Percentiles rank a stretch among this genome's conserved stretches.
phyloP scores from a whole-genome alignment of 2,888 invertebrate genomes.

The Acleris holmiana region DNA sequence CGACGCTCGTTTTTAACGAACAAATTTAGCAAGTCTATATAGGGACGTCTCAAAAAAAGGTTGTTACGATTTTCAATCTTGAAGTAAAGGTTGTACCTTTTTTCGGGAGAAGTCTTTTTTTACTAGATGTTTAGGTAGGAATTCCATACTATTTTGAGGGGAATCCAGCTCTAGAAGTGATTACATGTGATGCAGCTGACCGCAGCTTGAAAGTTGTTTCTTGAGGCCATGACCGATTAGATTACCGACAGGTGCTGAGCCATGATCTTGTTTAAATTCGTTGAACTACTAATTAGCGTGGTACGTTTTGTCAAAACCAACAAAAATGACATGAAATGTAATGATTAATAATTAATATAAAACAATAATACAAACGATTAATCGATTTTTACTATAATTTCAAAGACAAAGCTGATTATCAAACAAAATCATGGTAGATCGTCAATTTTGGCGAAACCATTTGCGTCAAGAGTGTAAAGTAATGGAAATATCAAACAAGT shows the following conservation, averaged over 20 bases:
- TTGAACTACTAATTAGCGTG: neutral
- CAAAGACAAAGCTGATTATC: neutral
- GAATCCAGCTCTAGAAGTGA: no score
- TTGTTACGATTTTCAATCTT: no score
- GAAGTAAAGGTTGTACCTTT: no score
- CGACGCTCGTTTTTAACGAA: no score
- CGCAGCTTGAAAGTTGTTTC: slow-evolving; percentile 3
- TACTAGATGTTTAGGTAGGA: no score
- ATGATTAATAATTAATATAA: no score
- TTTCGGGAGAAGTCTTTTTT: no score
- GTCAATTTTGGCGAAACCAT: slow-evolving; percentile 1
- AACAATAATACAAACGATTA: neutral
- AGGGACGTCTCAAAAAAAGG: no score
- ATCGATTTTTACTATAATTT: neutral
- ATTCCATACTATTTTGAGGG: no score
- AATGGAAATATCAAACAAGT: slow-evolving; percentile 14
- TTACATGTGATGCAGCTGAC: neutral
- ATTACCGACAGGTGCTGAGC: neutral
- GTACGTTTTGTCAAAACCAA: no score
- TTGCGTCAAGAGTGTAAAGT: slow-evolving; percentile 4
- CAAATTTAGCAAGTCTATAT: no score
- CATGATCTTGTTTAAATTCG: neutral
- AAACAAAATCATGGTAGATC: neutral
- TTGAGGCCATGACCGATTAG: neutral
- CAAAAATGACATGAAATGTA: neutral